These are phyloP conservation scores for Paratilapia polleni DNA, from an alignment of 2,113 vertebrate species.

Conservation along the genomic window DNA sequence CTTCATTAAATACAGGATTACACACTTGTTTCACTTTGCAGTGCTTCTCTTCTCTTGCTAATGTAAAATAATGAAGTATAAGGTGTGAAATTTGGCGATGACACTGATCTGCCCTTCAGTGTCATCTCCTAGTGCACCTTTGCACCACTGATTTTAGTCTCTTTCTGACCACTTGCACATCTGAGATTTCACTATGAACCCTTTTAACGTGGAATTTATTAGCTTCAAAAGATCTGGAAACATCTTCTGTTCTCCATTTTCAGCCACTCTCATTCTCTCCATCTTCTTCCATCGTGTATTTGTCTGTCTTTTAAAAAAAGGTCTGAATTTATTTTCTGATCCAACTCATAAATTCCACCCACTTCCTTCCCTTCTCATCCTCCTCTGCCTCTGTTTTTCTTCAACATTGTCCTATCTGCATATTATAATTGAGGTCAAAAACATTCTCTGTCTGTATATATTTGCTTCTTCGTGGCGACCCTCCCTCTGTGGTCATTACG, in stretches of 20 bases:
- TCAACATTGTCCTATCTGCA: constrained; percentile 26
- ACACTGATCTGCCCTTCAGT: background rate
- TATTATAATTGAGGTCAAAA: constrained; percentile 50
- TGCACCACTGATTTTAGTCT: background rate
- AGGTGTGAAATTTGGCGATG: background rate
- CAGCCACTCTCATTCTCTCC: background rate
- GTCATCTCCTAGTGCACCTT: background rate
- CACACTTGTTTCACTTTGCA: background rate
- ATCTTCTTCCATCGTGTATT: background rate
- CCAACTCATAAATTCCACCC: background rate
- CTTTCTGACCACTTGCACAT: background rate
- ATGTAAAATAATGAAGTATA: background rate
- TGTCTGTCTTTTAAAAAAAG: background rate
- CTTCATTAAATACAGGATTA: background rate
- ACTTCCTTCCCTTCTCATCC: background rate
- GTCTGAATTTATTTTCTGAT: background rate
- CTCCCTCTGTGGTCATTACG: constrained; percentile 23
- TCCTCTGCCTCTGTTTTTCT: background rate
- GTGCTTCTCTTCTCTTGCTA: background rate
- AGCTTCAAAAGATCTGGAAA: background rate
- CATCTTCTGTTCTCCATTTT: too few relatives aligned
- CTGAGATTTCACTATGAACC: background rate
- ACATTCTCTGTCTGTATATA: background rate
- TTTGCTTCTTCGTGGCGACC: constrained; percentile 9
- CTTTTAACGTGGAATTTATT: fast-evolving